Evolutionary conservation across 2,113 vertebrate species (phyloP), one percentile per base, ranked within the genome.

Genomic region (Lampris incognitus): DNA sequence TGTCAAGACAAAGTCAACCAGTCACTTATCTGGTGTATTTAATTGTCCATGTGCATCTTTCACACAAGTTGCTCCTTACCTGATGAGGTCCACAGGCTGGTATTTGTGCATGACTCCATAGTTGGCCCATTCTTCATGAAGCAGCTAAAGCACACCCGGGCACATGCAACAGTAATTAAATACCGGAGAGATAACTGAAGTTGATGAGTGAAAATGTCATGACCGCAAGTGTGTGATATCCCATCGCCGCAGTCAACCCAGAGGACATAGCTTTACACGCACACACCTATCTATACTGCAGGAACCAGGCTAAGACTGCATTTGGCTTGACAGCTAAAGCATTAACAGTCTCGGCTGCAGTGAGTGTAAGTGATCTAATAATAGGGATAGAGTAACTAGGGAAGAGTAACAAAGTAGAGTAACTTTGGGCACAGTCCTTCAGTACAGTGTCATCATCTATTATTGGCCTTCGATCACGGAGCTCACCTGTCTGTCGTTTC

Each of bases 91-190:
- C 77, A 98, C 94, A 63, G 98, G 98, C 78, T 99, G 98, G 93
- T 97, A 97, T 91, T 99, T 99, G 91, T 96, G 96, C 93, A 98
- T 98, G 9, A 91, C 97, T 90, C 97, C 95, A 0, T 99, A 99
- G 93, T 96, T 95, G 9, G 97, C 98, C 98, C 98, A 99, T 91
- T 99, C 98, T 86, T 86, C 95, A 91, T 98, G 96, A 54, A 99
- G 94, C 87, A 98, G 65, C 98, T 99, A 78, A 78, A 87, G 37
- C 39, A 74, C 8, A 86, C 41, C 11, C 10, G 69, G 73, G 79
- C 77, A 74, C 75, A 58, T 37, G 51, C 66, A 38, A 65, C 2
- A n/a, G 63, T 7, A 5, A 2, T 4, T 67, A 54, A 69, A 57
- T 6, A 42, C 62, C 0, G 39, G 9, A 70, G 42, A 13, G 2